Evolutionary conservation across 2,113 vertebrate genomes (phyloP).

Genomic region (Maccullochella peelii): DNA sequence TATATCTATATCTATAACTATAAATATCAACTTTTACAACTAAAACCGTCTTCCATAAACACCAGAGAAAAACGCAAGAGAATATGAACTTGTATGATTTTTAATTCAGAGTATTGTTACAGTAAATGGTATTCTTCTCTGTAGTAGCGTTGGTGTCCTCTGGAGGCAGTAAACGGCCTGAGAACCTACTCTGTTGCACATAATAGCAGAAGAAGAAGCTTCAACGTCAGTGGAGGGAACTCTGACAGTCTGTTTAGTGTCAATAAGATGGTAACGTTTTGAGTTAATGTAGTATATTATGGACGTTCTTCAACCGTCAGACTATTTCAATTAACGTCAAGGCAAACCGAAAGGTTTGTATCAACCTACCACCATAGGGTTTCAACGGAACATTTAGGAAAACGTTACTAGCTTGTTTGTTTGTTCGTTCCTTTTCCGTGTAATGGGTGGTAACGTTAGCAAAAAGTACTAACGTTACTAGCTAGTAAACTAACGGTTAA

Average conservation of each 20-base stretch:
- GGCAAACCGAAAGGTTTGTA: background rate
- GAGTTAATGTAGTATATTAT: background rate
- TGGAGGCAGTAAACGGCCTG: background rate
- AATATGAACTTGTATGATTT: background rate
- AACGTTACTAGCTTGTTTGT: background rate
- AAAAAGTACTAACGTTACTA: background rate
- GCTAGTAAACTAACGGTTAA: background rate
- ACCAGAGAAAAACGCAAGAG: background rate
- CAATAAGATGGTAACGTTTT: fast-evolving
- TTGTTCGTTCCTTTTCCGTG: background rate
- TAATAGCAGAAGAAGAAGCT: slow-evolving; percentile 40
- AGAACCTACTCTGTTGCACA: fast-evolving
- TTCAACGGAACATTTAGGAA: background rate
- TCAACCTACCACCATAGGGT: fast-evolving
- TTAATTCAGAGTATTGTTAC: too few relatives aligned
- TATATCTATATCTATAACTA: too few relatives aligned
- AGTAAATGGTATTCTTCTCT: background rate
- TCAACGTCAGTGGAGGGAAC: slow-evolving; percentile 44
- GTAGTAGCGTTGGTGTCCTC: background rate
- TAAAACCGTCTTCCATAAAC: background rate
- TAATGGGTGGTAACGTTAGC: background rate
- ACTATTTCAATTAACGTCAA: background rate
- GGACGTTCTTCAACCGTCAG: background rate
- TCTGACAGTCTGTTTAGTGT: slow-evolving; percentile 2
- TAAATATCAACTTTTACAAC: background rate